Conservation (phyloP, 2,888 invertebrate species). For the Tetramorium bicarinatum region DNA sequence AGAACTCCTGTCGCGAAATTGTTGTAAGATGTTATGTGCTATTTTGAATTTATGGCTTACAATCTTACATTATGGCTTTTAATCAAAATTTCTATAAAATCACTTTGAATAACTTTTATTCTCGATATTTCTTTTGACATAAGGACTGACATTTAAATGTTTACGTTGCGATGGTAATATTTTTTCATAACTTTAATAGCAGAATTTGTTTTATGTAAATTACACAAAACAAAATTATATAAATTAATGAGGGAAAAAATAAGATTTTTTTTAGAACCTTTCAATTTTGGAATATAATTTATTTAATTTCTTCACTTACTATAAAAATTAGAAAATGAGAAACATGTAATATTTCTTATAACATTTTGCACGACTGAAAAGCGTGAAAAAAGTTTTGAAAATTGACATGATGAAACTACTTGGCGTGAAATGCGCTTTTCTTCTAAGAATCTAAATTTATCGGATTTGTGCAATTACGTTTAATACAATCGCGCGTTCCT, state of each 20-base stretch:
- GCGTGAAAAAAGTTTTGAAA: background rate
- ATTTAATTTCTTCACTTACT: constrained; percentile 2
- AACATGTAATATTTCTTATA: background rate
- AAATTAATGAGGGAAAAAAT: background rate
- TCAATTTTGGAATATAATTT: background rate
- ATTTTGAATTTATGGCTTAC: background rate
- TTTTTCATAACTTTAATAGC: constrained; percentile 7
- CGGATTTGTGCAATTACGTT: constrained; percentile 25
- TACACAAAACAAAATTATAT: background rate
- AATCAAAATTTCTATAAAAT: background rate
- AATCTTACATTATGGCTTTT: background rate
- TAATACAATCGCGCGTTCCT: constrained; percentile 11
- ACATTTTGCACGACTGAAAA: background rate
- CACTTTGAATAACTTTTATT: background rate
- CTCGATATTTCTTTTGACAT: background rate
- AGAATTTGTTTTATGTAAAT: background rate
- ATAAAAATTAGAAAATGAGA: background rate
- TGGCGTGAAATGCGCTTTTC: background rate
- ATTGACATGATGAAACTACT: background rate
- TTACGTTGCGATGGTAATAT: background rate
- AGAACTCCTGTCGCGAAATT: background rate
- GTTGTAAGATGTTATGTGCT: background rate
- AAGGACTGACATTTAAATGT: background rate
- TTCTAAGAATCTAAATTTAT: constrained; percentile 24
- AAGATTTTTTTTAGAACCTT: background rate